Base-by-base conservation (phyloP, 2,888 invertebrate species). In the Glyphotaelius pellucidus region DNA sequence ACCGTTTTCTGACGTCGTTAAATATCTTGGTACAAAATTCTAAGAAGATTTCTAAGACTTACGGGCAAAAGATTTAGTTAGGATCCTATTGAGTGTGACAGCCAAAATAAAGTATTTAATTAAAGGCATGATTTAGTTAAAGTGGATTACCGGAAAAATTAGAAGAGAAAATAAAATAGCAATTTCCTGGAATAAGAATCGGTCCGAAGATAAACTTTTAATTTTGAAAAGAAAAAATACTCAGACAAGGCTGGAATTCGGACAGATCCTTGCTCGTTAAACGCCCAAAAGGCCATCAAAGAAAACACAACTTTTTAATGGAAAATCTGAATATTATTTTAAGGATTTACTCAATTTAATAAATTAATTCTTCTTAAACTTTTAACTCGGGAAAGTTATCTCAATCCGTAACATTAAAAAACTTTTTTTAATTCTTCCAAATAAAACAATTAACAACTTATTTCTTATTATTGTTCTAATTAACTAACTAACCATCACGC, bases 291-390 rank as follows among this genome's bases (percentile, higher is more conserved):
- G 35, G 83, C 35, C 83, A n/a, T 83, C 32, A 25, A 38, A 83
- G 83, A 83, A 83, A 83, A 31, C 25, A 25, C 83, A 83, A 83
- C 31, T 83, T 83, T 83, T 83, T 25, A 83, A 83, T 32, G 32
- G 15, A 35, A 35, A 25, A 19, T 11, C 25, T 25, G 7, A 25
- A 67, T 67, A 67, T 67, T 67, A 25, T 67, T 25, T 67, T 9
- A 67, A 38, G 67, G 25, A 9, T 67, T 67, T 67, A 9, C 25
- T 7, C 25, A 67, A 67, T 67, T n/a, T 25, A 67, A 67, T 67
- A 67, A 83, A 35, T 35, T 19, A 67, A 25, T 32, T 35, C 31
- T 83, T 83, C 25, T 32, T 25, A 31, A 83, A 25, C 25, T 83
- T 25, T 83, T 35, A 83, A 15, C 35, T 32, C 3, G 35, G n/a